Conservation (phyloP, 2,888 invertebrate species). For the Ceramica pisi region DNA sequence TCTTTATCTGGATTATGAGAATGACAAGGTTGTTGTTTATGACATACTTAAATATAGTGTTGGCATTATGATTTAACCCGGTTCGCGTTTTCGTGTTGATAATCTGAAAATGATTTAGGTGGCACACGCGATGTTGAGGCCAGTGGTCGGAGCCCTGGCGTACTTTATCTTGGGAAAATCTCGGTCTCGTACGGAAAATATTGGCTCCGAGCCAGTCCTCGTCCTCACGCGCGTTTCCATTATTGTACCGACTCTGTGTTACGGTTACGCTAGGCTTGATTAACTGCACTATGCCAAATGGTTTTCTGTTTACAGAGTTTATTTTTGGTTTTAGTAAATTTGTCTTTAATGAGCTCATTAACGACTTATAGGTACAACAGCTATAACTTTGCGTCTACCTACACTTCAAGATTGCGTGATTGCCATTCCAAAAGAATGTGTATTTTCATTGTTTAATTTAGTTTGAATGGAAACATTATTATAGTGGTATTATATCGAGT, state of each 20-base stretch:
- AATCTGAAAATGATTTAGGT: constrained; percentile 72
- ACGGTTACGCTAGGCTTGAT: constrained; percentile 56
- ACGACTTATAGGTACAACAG: constrained; percentile 33
- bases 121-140: constrained; percentile 73
- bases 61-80: constrained; percentile 63
- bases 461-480: constrained; percentile 62
- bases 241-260: constrained; percentile 64
- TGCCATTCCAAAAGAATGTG: constrained; percentile 54
- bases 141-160: constrained; percentile 70
- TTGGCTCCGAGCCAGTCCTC: constrained; percentile 81
- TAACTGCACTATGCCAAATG: constrained; percentile 47
- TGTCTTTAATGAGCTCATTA: constrained; percentile 25
- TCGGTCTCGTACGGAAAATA: constrained; percentile 82
- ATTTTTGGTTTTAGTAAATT: constrained; percentile 39
- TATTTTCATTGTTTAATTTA: constrained; percentile 58
- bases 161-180: constrained; percentile 84
- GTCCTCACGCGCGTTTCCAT: constrained; percentile 73
- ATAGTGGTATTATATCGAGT: constrained; percentile 65
- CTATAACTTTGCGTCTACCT: constrained; percentile 38
- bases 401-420: constrained; percentile 50
- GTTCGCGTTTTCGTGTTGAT: constrained; percentile 76
- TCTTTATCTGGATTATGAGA: constrained; percentile 52
- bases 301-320: constrained; percentile 42
- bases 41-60: constrained; percentile 46
- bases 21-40: constrained; percentile 49